Percentiles rank a stretch among this genome's conserved stretches.
Evolutionary conservation across 2,888 invertebrate species (phyloP).

Genomic region (Ormyrus thymus): DNA sequence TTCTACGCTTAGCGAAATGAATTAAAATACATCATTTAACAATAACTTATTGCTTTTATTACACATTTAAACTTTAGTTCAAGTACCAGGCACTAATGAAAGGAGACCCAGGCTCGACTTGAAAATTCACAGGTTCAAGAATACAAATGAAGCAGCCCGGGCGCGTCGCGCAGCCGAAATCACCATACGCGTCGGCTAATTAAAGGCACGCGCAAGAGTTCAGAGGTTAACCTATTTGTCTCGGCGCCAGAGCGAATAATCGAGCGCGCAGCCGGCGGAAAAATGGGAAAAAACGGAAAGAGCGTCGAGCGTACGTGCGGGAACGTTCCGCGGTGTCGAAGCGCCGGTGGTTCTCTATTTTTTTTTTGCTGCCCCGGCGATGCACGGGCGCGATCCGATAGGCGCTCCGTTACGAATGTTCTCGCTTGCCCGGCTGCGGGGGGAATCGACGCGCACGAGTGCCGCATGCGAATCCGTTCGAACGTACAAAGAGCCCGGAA

Average conservation of each 20-base stretch:
- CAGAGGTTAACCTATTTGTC: conserved; percentile 18
- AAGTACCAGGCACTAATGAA: too few relatives aligned
- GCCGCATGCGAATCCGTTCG: conserved; percentile 31
- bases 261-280: background rate
- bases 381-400: conserved; percentile 26
- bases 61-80: too few relatives aligned
- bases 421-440: conserved; percentile 3
- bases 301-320: too few relatives aligned
- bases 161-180: background rate
- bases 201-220: background rate
- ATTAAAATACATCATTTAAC: too few relatives aligned
- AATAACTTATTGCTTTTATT: too few relatives aligned
- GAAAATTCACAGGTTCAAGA: too few relatives aligned
- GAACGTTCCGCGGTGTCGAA: background rate
- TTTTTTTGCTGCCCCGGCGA: background rate
- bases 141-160: too few relatives aligned
- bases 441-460: conserved; percentile 25
- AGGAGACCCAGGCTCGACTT: too few relatives aligned
- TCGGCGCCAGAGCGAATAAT: conserved; percentile 3
- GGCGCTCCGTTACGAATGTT: conserved; percentile 17
- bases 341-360: background rate
- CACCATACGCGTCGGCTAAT: background rate
- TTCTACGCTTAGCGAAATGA: too few relatives aligned
- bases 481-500: conserved; percentile 41
- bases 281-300: background rate